These are phyloP conservation scores for Aegotheles bennettii DNA, from an alignment of 2,113 vertebrate genomes.

Conservation along the genomic window DNA sequence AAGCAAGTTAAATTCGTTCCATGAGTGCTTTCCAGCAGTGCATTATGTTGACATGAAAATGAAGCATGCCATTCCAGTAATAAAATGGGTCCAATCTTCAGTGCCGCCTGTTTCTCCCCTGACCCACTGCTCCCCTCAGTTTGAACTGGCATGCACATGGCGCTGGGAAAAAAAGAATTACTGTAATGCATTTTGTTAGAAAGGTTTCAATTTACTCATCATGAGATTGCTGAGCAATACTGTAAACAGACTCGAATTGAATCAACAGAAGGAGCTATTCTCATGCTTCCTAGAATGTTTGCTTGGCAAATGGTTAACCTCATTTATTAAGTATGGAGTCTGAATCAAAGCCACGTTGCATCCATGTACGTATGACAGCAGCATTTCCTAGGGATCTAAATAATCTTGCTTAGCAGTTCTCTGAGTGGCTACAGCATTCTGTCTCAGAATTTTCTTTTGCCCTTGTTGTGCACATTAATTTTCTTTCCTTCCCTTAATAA, in stretches of 20 bases:
- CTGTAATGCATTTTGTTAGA: constrained; percentile 30
- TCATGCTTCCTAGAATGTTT: neutral
- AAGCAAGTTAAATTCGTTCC: constrained; percentile 58
- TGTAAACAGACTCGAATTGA: neutral
- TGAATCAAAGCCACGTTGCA: neutral
- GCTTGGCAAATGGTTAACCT: neutral
- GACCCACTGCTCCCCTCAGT: neutral
- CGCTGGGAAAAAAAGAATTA: neutral
- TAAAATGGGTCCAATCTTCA: constrained; percentile 57
- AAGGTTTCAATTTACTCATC: constrained; percentile 66
- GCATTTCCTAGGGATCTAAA: neutral
- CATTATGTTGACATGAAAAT: constrained; percentile 16
- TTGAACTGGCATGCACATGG: neutral
- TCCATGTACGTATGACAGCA: neutral
- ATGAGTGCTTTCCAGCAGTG: neutral
- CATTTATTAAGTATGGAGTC: neutral
- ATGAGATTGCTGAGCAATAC: constrained; percentile 3
- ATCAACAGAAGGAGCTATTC: neutral
- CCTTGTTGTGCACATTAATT: neutral
- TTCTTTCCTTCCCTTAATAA: neutral
- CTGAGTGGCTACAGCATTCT: neutral
- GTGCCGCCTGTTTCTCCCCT: neutral
- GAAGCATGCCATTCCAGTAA: constrained; percentile 43
- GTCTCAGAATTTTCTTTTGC: neutral
- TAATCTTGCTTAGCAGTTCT: neutral